Evolutionary conservation across 1,140 invertebrate species (phyloP).

Genomic region (Chlorops oryzae): DNA sequence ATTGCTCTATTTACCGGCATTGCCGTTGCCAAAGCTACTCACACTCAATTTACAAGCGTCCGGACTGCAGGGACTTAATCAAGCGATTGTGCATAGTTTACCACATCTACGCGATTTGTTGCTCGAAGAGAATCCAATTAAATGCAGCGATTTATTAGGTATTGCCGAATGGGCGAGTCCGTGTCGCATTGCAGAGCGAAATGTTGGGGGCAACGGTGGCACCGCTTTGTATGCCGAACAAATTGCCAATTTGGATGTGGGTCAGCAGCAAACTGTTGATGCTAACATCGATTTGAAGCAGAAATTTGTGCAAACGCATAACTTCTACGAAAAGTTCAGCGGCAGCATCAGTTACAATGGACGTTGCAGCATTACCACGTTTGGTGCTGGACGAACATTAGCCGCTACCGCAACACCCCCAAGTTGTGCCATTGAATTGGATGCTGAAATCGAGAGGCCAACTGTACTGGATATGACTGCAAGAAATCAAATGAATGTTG

Average conservation of each 20-base stretch:
- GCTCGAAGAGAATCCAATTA: conserved; percentile 45
- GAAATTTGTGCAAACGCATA: conserved; percentile 29
- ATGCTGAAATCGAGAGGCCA: no score
- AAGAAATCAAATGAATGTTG: no score
- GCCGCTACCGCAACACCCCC: conserved; percentile 20
- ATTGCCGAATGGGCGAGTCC: conserved; percentile 46
- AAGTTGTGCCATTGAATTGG: not conserved
- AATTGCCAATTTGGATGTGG: conserved; percentile 17
- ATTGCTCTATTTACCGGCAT: conserved; percentile 35
- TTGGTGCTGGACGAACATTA: conserved; percentile 12
- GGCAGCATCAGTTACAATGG: conserved; percentile 13
- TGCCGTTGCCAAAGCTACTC: conserved; percentile 32
- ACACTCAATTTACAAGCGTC: conserved; percentile 38
- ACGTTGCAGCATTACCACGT: no score
- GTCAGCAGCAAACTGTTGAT: conserved; percentile 8
- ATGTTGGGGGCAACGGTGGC: not conserved
- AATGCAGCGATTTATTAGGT: conserved; percentile 38
- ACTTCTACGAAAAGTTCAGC: conserved; percentile 33
- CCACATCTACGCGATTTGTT: conserved; percentile 38
- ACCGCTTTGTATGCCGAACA: no score
- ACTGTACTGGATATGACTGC: no score
- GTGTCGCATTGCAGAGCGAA: conserved; percentile 19
- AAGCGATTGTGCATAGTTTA: conserved; percentile 39
- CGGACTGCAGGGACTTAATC: conserved; percentile 35
- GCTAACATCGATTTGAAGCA: conserved; percentile 27